Base-by-base conservation (phyloP, 2,113 vertebrate genomes). In the Numida meleagris region DNA sequence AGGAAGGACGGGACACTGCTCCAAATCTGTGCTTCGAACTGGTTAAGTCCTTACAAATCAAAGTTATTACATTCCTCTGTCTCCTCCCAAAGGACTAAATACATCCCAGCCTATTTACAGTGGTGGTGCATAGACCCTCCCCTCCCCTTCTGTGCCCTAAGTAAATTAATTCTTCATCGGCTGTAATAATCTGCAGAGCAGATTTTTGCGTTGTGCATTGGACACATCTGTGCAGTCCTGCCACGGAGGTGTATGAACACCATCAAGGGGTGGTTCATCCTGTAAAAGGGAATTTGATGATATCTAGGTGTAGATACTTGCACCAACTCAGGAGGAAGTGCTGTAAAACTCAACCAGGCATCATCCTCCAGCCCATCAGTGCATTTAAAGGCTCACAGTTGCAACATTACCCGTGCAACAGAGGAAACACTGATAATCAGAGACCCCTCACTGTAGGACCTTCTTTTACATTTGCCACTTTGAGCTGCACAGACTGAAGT, bases 51-150 rank as follows among this genome's bases (percentile, higher is more conserved):
- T 33, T 57, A 34, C 61, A 82, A 71, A 27, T 3, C 74, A 24
- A 61, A 59, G 12, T 50, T 58, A 1, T n/a, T 25, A 9, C n/a
- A 23, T 24, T 21, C 5, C 21, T 65, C 20, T n/a, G 17, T 6
- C 29, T 57, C 31, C 36, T 82, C 51, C 48, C 71, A 59, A 6
- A 9, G 82, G n/a, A 17, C 31, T 12, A 9, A 2, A 20, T 5
- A 5, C 0, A 1, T n/a, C 29, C 71, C 14, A 4, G 8, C 7
- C 31, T 6, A 2, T 4, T 65, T 4, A 8, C 34, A 23, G 72
- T 2, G 58, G 1, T 33, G 25, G 46, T 16, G 27, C 68, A 21
- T 3, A 17, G 19, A 23, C 13, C 36, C 24, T 66, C 11, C 45
- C 50, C 67, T 34, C 51, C 62, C 3, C 61, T 71, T 50, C 29